Evolutionary conservation across 1,140 invertebrate species (phyloP), one percentile per base, ranked within the genome.

Genomic region (Hyles vespertilio): DNA sequence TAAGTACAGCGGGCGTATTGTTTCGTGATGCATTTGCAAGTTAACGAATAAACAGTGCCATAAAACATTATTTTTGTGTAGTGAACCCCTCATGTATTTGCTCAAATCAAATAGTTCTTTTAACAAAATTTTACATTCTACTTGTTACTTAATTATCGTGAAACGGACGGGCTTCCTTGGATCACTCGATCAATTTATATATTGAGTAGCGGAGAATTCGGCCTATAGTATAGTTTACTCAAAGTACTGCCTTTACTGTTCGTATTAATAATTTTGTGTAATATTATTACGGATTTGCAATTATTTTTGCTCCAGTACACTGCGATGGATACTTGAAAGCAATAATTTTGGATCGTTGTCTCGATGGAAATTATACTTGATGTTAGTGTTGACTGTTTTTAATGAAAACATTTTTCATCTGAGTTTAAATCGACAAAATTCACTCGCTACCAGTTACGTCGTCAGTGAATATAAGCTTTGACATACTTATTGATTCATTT

Each of bases 31-130:
- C 66, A 60, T 61, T 72, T 74, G 67, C 64, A 67, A 71, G 66
- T 70, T 76, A 82, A 79, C 81, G 79, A 84, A 80, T 58, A 67
- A 62, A 66, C 78, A 74, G 81, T 84, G 81, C 81, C 81, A 84
- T 84, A 84, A 61, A 52, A 70, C 54, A 69, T 69, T 71, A 61
- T 61, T 73, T 72, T 65, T 69, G 62, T 65, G 60, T 70, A 69
- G 68, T 65, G 52, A 66, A 65, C 58, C 59, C 70, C 57, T 62
- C 47, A 46, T 72, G 70, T 71, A 73, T 66, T 80, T 81, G 76
- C 77, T 80, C 79, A 77, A 81, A 66, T 61, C 57, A 59, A 60
- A 52, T 69, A 63, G 47, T 58, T 57, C 59, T 52, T 67, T 49
- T 51, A 56, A 59, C 56, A 43, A 62, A 67, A 67, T 55, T 61